These are phyloP conservation scores for Meandrina meandrites DNA, from an alignment of 92 coral and sea anemone genomes.

Conservation along the genomic window DNA sequence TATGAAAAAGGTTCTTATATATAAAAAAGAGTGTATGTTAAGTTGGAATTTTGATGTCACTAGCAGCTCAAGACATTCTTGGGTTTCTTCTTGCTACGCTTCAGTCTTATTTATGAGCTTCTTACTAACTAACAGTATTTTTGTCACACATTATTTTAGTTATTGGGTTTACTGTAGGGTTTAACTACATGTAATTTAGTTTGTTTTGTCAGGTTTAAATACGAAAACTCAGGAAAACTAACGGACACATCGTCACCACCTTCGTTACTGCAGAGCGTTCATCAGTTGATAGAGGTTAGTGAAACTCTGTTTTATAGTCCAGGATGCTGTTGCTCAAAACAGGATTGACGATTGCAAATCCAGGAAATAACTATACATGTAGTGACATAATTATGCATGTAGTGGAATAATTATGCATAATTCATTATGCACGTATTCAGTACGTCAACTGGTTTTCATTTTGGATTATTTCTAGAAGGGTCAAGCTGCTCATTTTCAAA, in stretches of 20 bases:
- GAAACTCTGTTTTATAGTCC: neutral
- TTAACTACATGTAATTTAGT: neutral
- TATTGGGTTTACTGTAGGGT: too few species aligned
- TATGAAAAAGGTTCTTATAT: too few species aligned
- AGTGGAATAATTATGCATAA: neutral
- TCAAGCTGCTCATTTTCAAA: conserved; percentile 85
- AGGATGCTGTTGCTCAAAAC: neutral
- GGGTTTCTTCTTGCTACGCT: too few species aligned
- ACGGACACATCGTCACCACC: conserved; percentile 92
- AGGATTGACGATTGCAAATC: too few species aligned
- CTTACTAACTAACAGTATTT: too few species aligned
- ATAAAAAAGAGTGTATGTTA: too few species aligned
- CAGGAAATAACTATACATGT: too few species aligned
- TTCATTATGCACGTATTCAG: neutral
- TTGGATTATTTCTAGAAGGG: conserved; percentile 64
- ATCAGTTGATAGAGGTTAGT: conserved; percentile 92
- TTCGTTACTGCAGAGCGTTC: conserved; percentile 88
- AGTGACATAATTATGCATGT: neutral
- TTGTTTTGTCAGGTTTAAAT: conserved; percentile 70
- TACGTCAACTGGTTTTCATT: neutral
- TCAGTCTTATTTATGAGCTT: too few species aligned
- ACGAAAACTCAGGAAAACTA: conserved; percentile 87
- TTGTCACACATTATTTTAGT: too few species aligned
- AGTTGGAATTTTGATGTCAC: too few species aligned
- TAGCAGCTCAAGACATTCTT: too few species aligned